Base-by-base conservation (phyloP, 2,888 invertebrate species). In the Metalampra italica region DNA sequence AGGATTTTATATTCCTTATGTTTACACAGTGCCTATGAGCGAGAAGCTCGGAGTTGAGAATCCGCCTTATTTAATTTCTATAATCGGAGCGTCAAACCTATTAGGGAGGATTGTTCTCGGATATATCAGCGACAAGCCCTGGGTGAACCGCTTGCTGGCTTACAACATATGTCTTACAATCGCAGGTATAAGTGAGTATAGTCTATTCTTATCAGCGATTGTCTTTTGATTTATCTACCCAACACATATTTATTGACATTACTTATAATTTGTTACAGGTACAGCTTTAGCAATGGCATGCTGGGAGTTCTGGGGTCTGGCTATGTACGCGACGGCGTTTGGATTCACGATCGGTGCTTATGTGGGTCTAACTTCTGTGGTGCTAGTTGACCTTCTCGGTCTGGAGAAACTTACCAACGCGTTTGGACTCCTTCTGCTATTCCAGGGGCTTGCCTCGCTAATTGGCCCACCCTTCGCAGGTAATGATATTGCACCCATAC, bases 281-380 rank as follows among this genome's bases (percentile, higher is more conserved):
- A 98, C 98, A 22, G 92, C 93, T 36, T 76, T 97, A 66, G 94
- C 96, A 74, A 93, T 95, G 72, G 91, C 93, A 57, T 96, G 95
- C 80, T 79, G 80, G 61, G 92, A 92, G 63, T 97, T 95, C 78
- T 83, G 90, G 67, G 90, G 94, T 8, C 91, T 98, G 64, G 92
- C 94, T 14, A 65, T 94, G 47, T 98, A 97, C 80, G 93, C 95
- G 22, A 90, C 92, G 34, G 90, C 94, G 9, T 98, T 95, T 75
- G 98, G 98, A 46, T 95, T 97, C 69, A 95, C 96, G 13, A 96
- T 97, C 66, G 97, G 98, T 59, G 98, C 98, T 51, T 98, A 98
- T 78, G 98, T 98, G 43, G 97, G 98, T n/a, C 90, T 98, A 46
- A 98, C 98, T 3, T 98, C 98, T 15, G 98, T 98, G 47, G 96